Base-by-base conservation (phyloP, 2,888 invertebrate species). In the Epirrita christyi region DNA sequence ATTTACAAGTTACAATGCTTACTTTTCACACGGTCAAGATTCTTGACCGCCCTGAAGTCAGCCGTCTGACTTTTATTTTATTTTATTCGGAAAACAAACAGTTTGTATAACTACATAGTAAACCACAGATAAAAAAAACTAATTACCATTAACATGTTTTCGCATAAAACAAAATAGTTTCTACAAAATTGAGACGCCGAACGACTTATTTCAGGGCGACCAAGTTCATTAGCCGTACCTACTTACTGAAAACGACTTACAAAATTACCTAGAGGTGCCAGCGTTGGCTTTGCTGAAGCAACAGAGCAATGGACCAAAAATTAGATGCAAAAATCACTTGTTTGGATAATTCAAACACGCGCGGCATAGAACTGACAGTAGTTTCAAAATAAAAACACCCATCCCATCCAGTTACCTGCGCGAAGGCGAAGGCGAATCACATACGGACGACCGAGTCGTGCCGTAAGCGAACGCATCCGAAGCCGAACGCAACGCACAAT, bases 341-440 rank as follows among this genome's bases (percentile, higher is more conserved):
- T 45, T 47, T 56, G n/a, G n/a, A n/a, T 59, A 56, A 59, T 41
- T 42, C 47, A 51, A n/a, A 51, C 29, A 51, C 55, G 45, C 53
- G 34, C 43, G 36, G 49, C 50, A 56, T 51, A 47, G 59, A 57
- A 55, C 43, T 57, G 47, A 47, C 70, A 72, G 69, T 67, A 70
- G 74, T 76, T 80, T 76, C 77, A 82, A 82, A 86, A 84, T 77
- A 78, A 82, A 82, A 83, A 80, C 78, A 80, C 62, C n/a, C n/a
- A n/a, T n/a, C n/a, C 64, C 75, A 75, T 67, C 45, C 70, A 63
- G 71, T 72, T 80, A 77, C 76, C 78, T 76, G 72, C 72, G 72
- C 68, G 61, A 59, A 63, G 61, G 62, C 63, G 46, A 48, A 53
- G 45, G 55, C 51, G 60, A 64, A 48, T 56, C 52, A 66, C 59